Conservation (phyloP, 2,113 vertebrate genomes). For the Madoqua kirkii region DNA sequence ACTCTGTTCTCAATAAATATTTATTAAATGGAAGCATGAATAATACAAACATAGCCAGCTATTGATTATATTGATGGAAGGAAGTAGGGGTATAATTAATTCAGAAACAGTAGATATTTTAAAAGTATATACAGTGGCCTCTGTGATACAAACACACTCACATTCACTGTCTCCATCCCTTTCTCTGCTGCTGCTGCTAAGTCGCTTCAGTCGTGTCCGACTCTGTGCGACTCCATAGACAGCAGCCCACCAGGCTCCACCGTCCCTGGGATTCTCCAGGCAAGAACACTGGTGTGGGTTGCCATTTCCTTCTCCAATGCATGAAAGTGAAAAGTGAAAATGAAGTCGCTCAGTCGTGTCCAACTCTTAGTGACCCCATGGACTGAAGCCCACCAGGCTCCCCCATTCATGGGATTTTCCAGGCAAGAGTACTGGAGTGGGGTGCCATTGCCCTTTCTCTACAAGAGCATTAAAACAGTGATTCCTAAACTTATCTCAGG, state of each 20-base stretch:
- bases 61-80: constrained; percentile 56
- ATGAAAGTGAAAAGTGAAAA: no score
- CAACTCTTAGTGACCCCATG: no score
- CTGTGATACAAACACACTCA: background rate
- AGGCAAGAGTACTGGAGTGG: no score
- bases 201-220: no score
- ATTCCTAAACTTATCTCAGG: background rate
- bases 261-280: no score
- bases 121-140: background rate
- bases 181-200: background rate
- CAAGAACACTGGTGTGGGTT: no score
- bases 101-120: constrained; percentile 37
- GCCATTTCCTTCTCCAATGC: no score
- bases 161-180: background rate
- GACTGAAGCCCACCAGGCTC: no score
- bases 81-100: constrained; percentile 60
- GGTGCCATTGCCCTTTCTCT: background rate
- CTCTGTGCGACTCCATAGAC: no score
- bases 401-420: no score
- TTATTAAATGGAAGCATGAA: constrained; percentile 65
- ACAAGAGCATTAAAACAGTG: background rate
- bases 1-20: constrained; percentile 54
- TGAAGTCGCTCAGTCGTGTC: no score
- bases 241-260: no score
- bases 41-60: constrained; percentile 57